phyloP scores from a whole-genome alignment of 2,888 invertebrate genomes.

The Sceliomorpha sp. region DNA sequence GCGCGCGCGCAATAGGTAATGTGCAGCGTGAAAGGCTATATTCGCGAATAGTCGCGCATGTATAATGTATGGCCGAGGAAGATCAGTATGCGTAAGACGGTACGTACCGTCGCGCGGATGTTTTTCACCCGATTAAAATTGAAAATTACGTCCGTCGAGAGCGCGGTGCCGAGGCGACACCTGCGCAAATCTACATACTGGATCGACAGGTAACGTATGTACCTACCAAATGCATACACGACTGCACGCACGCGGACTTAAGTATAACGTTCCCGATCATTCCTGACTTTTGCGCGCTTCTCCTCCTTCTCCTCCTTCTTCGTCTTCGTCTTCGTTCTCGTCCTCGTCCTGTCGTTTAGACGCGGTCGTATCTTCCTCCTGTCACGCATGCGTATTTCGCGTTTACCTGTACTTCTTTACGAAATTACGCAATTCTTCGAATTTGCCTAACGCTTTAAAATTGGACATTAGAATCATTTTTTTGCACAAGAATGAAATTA shows the following conservation, averaged over 20 bases:
- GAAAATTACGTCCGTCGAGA: conserved; percentile 61
- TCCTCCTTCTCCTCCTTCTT: too few relatives aligned
- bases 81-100: conserved; percentile 29
- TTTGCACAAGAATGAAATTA: too few relatives aligned
- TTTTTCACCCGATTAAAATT: conserved; percentile 64
- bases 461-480: too few relatives aligned
- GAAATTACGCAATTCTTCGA: too few relatives aligned
- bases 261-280: conserved; percentile 2
- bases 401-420: too few relatives aligned
- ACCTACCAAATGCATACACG: conserved; percentile 29
- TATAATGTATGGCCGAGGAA: conserved; percentile 1
- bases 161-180: conserved; percentile 62
- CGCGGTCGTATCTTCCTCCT: too few relatives aligned
- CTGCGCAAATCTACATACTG: conserved; percentile 72
- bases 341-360: too few relatives aligned
- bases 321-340: too few relatives aligned
- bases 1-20: too few relatives aligned
- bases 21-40: conserved; percentile 21
- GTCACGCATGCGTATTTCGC: too few relatives aligned
- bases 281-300: not conserved
- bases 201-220: conserved; percentile 64
- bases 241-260: not conserved
- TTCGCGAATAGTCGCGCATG: conserved; percentile 12
- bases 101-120: conserved; percentile 44
- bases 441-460: too few relatives aligned